Conservation (phyloP, 2,113 vertebrate species). For the Pseudorhombus dupliciocellatus region DNA sequence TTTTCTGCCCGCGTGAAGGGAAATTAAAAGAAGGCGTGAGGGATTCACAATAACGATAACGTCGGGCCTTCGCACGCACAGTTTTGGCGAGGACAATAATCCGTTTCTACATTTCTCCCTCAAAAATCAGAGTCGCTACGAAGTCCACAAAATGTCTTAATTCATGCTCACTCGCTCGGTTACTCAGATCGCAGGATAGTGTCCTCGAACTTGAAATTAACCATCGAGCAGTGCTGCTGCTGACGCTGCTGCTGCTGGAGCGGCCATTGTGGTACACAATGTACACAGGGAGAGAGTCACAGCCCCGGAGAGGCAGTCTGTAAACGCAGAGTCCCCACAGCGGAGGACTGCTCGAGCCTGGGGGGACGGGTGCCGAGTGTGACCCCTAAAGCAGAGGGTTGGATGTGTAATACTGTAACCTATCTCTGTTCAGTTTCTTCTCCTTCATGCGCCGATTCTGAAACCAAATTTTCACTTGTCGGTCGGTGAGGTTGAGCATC, state of each 20-base stretch:
- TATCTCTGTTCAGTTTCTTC: conserved; percentile 98
- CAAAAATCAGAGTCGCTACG: conserved; percentile 26
- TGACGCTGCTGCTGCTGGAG: conserved; percentile 31
- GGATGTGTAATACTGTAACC: conserved; percentile 96
- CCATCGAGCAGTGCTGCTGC: conserved; percentile 52
- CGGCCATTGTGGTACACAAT: conserved; percentile 58
- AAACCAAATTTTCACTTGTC: conserved; percentile 99
- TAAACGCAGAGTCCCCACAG: conserved; percentile 54
- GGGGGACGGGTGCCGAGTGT: not conserved
- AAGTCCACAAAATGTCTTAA: conserved; percentile 35
- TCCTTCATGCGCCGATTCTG: conserved; percentile 99
- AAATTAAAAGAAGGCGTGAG: conserved; percentile 44
- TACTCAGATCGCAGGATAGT: conserved; percentile 44
- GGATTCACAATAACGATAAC: conserved; percentile 45
- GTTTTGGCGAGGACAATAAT: conserved; percentile 33
- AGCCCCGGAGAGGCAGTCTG: conserved; percentile 54
- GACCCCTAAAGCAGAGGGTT: conserved; percentile 92
- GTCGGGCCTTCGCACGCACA: conserved; percentile 41
- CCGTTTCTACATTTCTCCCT: conserved; percentile 16
- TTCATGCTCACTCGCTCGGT: conserved; percentile 55
- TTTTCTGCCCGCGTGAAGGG: conserved; percentile 17
- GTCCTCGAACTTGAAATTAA: conserved; percentile 82
- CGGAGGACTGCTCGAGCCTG: conserved; percentile 12
- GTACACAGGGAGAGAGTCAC: conserved; percentile 50
- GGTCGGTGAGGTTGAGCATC: conserved; percentile 98